Percentiles rank a stretch among this genome's conserved stretches.
These are phyloP conservation scores for Amblyopsis rosae DNA, from an alignment of 2,113 vertebrate genomes.

Conservation along the genomic window DNA sequence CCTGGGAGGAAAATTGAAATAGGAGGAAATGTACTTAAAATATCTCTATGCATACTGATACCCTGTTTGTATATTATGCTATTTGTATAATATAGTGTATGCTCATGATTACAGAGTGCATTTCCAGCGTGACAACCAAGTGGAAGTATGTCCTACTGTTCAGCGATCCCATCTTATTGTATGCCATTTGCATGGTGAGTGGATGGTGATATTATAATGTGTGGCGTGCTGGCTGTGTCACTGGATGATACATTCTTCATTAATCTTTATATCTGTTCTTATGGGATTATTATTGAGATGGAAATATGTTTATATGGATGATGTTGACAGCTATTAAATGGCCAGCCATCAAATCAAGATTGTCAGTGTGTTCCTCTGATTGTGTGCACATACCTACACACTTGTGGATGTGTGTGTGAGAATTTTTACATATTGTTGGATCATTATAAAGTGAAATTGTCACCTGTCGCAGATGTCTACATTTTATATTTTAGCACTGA, in stretches of 20 bases:
- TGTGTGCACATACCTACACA: neutral
- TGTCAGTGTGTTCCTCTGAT: conserved; percentile 13
- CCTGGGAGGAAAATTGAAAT: no score
- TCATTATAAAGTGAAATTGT: conserved; percentile 38
- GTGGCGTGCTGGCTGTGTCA: conserved; percentile 45
- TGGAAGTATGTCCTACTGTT: conserved; percentile 40
- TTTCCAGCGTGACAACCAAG: conserved; percentile 25
- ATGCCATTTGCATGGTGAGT: conserved; percentile 26
- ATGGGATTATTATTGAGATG: conserved; percentile 56
- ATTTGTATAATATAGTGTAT: neutral
- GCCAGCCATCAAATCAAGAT: conserved; percentile 34
- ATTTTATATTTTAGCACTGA: conserved; percentile 43
- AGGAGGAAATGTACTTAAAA: no score
- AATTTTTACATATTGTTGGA: conserved; percentile 13
- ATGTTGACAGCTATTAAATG: conserved; percentile 55
- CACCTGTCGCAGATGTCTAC: conserved; percentile 45
- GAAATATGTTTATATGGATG: conserved; percentile 38
- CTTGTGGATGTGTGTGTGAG: conserved; percentile 7
- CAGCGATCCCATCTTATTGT: conserved; percentile 49
- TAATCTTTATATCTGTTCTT: conserved; percentile 60
- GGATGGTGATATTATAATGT: conserved; percentile 34
- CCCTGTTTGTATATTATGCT: neutral
- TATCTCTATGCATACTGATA: no score
- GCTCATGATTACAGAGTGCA: neutral
- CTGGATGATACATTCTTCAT: conserved; percentile 58